Evolutionary conservation across 2,113 vertebrate species (phyloP).

Genomic region (Scomber scombrus): DNA sequence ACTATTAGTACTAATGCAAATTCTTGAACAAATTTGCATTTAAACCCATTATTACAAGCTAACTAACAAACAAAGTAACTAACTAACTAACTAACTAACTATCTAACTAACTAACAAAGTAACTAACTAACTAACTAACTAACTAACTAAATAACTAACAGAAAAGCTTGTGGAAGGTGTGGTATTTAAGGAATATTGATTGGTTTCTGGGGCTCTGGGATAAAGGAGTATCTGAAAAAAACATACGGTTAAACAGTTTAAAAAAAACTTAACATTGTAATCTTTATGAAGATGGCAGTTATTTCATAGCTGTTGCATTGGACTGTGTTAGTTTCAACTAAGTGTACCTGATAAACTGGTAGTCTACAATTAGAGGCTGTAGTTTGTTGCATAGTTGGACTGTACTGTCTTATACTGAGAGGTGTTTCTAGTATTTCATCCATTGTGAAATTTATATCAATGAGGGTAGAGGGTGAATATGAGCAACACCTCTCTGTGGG

Average conservation of each 20-base stretch:
- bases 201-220: neutral
- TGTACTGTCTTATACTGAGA: neutral
- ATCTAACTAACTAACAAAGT: too few species aligned
- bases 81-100: neutral
- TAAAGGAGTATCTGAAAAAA: neutral
- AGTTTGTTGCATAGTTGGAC: neutral
- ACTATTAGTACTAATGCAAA: neutral
- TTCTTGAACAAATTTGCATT: too few species aligned
- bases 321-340: neutral
- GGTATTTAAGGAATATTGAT: neutral
- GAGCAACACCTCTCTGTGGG: neutral
- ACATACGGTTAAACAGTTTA: neutral
- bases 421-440: neutral
- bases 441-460: neutral
- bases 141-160: neutral
- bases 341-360: neutral
- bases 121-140: too few species aligned
- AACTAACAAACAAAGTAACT: too few species aligned
- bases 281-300: neutral
- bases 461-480: neutral
- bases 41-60: too few species aligned
- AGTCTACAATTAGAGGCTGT: neutral
- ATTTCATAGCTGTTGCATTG: neutral
- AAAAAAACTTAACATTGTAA: neutral
- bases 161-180: neutral